These are phyloP conservation scores for Nesogale talazaci DNA, from an alignment of 2,113 vertebrate genomes.

Conservation along the genomic window DNA sequence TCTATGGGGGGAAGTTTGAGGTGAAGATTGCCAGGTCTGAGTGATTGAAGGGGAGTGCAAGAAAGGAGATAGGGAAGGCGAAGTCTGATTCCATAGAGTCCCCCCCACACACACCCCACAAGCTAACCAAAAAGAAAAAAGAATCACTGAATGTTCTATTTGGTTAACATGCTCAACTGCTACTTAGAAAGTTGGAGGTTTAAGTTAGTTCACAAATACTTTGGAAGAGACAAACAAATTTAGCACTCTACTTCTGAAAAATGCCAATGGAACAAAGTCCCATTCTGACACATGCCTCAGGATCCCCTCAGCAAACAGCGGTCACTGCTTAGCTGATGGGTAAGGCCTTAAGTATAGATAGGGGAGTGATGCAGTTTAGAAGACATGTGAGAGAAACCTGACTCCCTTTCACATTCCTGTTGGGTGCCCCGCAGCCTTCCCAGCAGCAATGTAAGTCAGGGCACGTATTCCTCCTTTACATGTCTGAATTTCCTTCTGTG, in stretches of 20 bases:
- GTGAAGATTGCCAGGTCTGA: not conserved
- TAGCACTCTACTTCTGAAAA: not conserved
- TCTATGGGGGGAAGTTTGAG: too few species aligned
- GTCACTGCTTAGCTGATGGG: not conserved
- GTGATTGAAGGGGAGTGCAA: not conserved
- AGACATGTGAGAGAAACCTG: not conserved
- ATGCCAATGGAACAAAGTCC: not conserved
- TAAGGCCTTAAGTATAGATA: not conserved
- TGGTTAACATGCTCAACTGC: not conserved
- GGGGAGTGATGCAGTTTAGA: accelerated
- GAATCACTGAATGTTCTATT: not conserved
- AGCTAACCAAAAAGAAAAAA: too few species aligned
- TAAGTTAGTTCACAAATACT: not conserved
- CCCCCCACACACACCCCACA: too few species aligned
- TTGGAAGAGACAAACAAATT: not conserved
- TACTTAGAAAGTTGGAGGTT: not conserved
- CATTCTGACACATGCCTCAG: not conserved
- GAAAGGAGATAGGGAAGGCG: accelerated
- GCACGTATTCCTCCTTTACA: not conserved
- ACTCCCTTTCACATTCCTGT: too few species aligned
- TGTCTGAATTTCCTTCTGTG: not conserved
- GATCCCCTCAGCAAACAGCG: not conserved
- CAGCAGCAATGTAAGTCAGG: accelerated
- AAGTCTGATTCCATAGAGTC: not conserved
- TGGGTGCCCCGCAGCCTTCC: not conserved